phyloP scores from a whole-genome alignment of 2,113 vertebrate species.

The Nannobrachium achirus region DNA sequence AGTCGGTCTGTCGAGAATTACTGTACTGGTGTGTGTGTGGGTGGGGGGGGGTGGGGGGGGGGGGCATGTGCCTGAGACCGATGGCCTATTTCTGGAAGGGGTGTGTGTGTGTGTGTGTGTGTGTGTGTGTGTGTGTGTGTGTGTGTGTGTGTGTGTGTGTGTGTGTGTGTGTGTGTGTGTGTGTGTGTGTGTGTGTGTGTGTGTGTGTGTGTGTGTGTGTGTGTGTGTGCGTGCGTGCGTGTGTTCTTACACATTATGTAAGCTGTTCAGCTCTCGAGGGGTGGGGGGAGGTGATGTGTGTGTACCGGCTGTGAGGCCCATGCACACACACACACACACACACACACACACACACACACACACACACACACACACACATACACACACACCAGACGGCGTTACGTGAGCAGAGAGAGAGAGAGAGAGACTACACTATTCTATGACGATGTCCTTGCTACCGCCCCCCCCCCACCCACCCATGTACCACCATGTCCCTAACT shows the following conservation, averaged over 20 bases:
- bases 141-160: slow-evolving; percentile 43
- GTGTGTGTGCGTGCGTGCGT: slow-evolving; percentile 41
- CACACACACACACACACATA: too few species aligned
- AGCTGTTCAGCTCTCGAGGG: slow-evolving; percentile 26
- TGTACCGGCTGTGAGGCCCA: too few species aligned
- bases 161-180: slow-evolving; percentile 18
- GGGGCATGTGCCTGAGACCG: slow-evolving; percentile 61
- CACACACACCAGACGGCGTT: too few species aligned
- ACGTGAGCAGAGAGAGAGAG: slow-evolving; percentile 33
- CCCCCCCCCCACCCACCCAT: background rate
- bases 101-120: slow-evolving; percentile 8
- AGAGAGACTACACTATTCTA: background rate
- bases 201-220: slow-evolving; percentile 26
- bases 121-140: slow-evolving; percentile 24
- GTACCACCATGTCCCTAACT: slow-evolving; percentile 42
- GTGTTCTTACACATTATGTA: slow-evolving; percentile 53
- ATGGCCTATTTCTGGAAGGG: slow-evolving; percentile 56
- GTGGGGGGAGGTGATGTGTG: slow-evolving; percentile 14
- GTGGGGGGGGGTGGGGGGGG: slow-evolving; percentile 28
- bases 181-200: slow-evolving; percentile 27
- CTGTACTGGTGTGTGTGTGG: slow-evolving; percentile 39
- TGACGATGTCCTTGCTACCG: slow-evolving; percentile 35
- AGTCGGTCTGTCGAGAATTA: slow-evolving; percentile 25
- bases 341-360: too few species aligned
- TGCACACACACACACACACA: too few species aligned